phyloP scores from a whole-genome alignment of 2,888 invertebrate genomes.

The Sminthurides aquaticus region DNA sequence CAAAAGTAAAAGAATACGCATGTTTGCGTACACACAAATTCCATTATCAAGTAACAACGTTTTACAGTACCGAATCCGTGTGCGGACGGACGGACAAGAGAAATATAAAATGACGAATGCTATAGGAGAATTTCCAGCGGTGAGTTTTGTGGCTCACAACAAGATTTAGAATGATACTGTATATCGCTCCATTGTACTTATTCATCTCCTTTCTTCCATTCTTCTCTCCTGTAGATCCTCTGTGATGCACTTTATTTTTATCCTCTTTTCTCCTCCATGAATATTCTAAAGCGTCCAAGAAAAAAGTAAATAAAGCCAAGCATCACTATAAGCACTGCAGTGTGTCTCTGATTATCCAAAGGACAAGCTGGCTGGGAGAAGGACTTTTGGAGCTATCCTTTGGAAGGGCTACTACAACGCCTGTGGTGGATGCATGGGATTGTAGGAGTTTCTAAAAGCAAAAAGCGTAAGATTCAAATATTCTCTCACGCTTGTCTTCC shows the following conservation, averaged over 20 bases:
- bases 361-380: neutral
- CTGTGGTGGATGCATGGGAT: no score
- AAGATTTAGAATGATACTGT: no score
- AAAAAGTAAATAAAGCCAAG: neutral
- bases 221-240: no score
- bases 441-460: neutral
- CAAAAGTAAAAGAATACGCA: no score
- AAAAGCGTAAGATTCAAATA: neutral
- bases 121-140: neutral
- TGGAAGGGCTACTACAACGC: no score
- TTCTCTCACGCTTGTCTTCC: neutral
- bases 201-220: no score
- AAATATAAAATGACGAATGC: neutral
- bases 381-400: no score
- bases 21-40: no score
- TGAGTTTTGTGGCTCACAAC: no score
- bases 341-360: neutral
- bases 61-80: no score
- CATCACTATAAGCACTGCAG: neutral
- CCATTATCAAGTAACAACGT: no score
- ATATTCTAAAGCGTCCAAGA: neutral
- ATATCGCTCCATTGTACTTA: no score
- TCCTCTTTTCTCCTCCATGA: neutral
- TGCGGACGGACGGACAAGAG: neutral
- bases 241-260: neutral